Evolutionary conservation across 2,888 invertebrate genomes (phyloP).

Genomic region (Chrysomela aeneicollis): DNA sequence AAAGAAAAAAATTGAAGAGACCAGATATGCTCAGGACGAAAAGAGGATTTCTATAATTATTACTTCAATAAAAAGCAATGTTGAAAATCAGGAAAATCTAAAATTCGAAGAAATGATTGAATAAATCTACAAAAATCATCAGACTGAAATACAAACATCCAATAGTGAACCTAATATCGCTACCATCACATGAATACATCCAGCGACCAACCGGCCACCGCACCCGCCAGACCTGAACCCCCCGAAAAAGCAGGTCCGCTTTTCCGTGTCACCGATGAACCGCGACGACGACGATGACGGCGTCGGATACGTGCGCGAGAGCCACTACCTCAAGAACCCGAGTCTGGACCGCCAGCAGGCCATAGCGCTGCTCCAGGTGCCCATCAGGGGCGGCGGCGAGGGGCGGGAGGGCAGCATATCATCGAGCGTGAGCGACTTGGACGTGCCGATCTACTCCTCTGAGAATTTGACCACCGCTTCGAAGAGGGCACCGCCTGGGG

Average conservation of each 20-base stretch:
- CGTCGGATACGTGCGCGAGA: constrained; percentile 66
- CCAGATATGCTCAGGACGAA: too few species aligned
- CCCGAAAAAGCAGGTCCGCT: constrained; percentile 42
- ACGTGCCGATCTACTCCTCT: constrained; percentile 65
- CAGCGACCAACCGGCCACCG: not conserved
- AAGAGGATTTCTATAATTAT: too few species aligned
- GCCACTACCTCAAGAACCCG: constrained; percentile 65
- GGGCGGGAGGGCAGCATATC: constrained; percentile 63
- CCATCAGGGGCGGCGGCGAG: constrained; percentile 52
- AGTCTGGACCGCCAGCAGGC: constrained; percentile 56
- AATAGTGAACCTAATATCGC: too few species aligned
- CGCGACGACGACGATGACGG: constrained; percentile 61
- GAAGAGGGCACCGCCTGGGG: constrained; percentile 47
- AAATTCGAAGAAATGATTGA: too few species aligned
- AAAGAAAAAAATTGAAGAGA: too few species aligned
- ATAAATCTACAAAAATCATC: too few species aligned
- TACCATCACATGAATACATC: too few species aligned
- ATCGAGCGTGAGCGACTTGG: constrained; percentile 66
- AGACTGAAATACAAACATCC: too few species aligned
- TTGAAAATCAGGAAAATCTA: too few species aligned
- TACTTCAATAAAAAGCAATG: too few species aligned
- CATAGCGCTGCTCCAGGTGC: constrained; percentile 61
- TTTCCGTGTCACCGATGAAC: constrained; percentile 50
- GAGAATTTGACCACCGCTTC: constrained; percentile 54
- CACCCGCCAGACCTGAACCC: constrained; percentile 25